Evolutionary conservation across 2,888 invertebrate genomes (phyloP).

Genomic region (Dryobota labecula): DNA sequence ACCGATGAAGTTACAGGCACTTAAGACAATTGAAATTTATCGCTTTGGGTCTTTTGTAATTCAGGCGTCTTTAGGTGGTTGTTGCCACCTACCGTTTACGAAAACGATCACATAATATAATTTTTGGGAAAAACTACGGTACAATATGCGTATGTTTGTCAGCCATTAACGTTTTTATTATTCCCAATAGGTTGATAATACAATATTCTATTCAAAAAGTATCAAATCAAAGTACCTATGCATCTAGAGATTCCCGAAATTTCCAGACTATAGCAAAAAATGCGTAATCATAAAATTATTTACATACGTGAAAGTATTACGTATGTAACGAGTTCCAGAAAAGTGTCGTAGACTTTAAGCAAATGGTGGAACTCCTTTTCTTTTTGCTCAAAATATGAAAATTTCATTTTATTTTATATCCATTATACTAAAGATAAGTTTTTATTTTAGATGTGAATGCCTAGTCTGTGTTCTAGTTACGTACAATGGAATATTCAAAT

Average conservation of each 20-base stretch:
- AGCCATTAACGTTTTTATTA: neutral
- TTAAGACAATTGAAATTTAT: neutral
- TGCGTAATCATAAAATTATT: conserved; percentile 49
- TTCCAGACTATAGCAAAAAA: conserved; percentile 22
- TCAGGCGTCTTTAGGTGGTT: neutral
- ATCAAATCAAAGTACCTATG: neutral
- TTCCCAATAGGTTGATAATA: neutral
- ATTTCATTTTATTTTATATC: conserved; percentile 59
- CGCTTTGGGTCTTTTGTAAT: neutral
- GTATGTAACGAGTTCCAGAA: conserved; percentile 42
- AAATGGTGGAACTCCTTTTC: conserved; percentile 34
- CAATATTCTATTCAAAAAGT: neutral
- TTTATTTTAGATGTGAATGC: conserved; percentile 58
- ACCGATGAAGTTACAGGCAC: neutral
- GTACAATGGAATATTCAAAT: conserved; percentile 61
- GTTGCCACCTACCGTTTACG: neutral
- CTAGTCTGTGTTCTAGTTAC: conserved; percentile 53
- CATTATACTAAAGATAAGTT: conserved; percentile 54
- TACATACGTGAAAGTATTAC: conserved; percentile 44
- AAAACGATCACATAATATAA: neutral
- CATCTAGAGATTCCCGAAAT: conserved; percentile 15
- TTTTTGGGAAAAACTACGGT: neutral
- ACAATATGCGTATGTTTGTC: neutral
- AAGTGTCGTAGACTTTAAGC: conserved; percentile 50
- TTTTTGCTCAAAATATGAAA: conserved; percentile 31